Evolutionary conservation across 2,113 vertebrate species (phyloP).

Genomic region (Climacteris rufus): DNA sequence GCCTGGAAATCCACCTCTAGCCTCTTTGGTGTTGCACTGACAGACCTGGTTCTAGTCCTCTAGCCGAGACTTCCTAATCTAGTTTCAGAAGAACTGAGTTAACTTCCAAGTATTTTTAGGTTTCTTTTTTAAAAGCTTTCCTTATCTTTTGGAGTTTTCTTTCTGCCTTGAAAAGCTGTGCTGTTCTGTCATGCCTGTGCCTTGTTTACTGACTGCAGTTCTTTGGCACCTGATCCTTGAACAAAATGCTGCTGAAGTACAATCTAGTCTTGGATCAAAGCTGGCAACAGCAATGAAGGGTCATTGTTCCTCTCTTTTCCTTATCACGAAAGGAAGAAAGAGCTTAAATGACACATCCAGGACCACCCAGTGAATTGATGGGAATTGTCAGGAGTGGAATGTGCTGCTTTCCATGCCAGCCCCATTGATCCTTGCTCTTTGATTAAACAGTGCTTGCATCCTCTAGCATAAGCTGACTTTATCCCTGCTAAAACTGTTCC

Average conservation of each 20-base stretch:
- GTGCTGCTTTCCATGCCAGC: neutral
- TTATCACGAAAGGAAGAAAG: neutral
- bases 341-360: neutral
- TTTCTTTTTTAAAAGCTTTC: neutral
- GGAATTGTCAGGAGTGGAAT: neutral
- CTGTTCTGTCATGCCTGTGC: neutral
- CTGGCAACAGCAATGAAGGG: neutral
- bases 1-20: rapidly evolving
- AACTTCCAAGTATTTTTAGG: neutral
- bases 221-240: neutral
- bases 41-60: neutral
- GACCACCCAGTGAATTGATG: neutral
- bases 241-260: neutral
- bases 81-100: neutral
- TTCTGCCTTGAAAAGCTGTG: neutral
- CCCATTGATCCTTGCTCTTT: neutral
- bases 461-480: neutral
- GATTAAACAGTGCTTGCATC: neutral
- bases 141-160: neutral
- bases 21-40: neutral
- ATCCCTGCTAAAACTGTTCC: neutral
- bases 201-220: neutral
- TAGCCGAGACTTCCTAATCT: neutral
- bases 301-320: neutral
- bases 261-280: neutral